Evolutionary conservation across 2,113 vertebrate species (phyloP).

Genomic region (Pelvicachromis taeniatus): DNA sequence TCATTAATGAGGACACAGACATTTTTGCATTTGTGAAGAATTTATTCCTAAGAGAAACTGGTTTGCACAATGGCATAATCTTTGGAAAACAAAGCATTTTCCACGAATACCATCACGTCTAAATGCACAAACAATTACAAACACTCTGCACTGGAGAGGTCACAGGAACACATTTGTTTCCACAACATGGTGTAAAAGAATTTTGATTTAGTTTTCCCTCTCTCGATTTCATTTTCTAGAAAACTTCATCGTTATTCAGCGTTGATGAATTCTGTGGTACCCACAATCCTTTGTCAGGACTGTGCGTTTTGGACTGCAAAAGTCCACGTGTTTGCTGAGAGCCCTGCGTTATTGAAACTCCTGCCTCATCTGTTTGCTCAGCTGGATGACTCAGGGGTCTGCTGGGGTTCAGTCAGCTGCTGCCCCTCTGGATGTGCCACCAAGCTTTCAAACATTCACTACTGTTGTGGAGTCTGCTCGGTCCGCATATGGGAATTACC

Average conservation of each 20-base stretch:
- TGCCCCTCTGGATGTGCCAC: constrained; percentile 26
- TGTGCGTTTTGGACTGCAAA: constrained; percentile 5
- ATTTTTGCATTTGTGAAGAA: neutral
- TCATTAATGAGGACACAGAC: neutral
- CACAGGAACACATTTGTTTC: neutral
- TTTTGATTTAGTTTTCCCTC: neutral
- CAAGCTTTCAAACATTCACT: neutral
- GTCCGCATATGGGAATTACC: neutral
- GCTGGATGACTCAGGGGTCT: constrained; percentile 46
- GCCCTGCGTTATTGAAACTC: constrained; percentile 21
- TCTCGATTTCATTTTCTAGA: neutral
- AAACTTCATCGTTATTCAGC: neutral
- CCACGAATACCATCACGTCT: neutral
- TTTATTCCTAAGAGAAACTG: neutral
- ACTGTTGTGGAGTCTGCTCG: neutral
- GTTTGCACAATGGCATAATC: neutral
- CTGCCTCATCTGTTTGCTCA: constrained; percentile 49
- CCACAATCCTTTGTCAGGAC: neutral
- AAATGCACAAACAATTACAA: neutral
- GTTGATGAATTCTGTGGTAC: neutral
- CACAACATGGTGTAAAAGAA: neutral
- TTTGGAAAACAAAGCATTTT: neutral
- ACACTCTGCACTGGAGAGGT: neutral
- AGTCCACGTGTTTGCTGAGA: constrained; percentile 21
- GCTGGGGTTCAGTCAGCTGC: constrained; percentile 12